Evolutionary conservation across 2,113 vertebrate genomes (phyloP), one percentile per base, ranked within the genome.

Genomic region (Brachionichthys hirsutus): DNA sequence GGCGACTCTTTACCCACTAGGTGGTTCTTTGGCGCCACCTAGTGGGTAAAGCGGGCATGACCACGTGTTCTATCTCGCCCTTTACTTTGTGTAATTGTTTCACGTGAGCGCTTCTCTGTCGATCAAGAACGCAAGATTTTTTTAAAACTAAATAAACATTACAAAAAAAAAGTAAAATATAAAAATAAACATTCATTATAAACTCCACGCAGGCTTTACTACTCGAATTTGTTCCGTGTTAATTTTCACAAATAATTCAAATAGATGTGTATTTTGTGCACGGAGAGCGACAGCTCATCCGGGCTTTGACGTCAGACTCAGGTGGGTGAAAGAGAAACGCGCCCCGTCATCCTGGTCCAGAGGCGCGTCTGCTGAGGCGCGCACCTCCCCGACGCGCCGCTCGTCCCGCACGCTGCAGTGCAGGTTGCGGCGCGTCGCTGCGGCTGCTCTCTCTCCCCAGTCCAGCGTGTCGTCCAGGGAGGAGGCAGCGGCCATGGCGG

Each of bases 401-500:
- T 46, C 79, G 43, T 58, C 57, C 65, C 68, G 87, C 88, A 87
- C 85, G 89, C 91, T 80, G 89, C 90, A 73, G 87, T 75, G 82
- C 59, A 62, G 81, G 67, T 52, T 64, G 70, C 72, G 70, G 83
- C 51, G 64, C 75, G 57, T 72, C 54, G 72, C 83, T 85, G 86
- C 87, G 56, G 74, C 78, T 71, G 79, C 85, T 61, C 80, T 73
- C 54, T 56, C 66, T 67, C 65, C 57, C 62, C 9, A 73, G 77
- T 84, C 81, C 82, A 67, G 69, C 82, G 81, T 81, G 43, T 71
- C 80, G 77, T 84, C 36, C 34, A 30, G 68, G 36, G 17, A 60
- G 54, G 36, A 36, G 49, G 2, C 2, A 51, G 2, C 4, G 82
- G 67, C 59, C 63, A 96, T 96, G 94, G 94, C 94, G 67, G 94